Evolutionary conservation across 2,888 invertebrate genomes (phyloP).

Genomic region (Chloroclystis v-ata): DNA sequence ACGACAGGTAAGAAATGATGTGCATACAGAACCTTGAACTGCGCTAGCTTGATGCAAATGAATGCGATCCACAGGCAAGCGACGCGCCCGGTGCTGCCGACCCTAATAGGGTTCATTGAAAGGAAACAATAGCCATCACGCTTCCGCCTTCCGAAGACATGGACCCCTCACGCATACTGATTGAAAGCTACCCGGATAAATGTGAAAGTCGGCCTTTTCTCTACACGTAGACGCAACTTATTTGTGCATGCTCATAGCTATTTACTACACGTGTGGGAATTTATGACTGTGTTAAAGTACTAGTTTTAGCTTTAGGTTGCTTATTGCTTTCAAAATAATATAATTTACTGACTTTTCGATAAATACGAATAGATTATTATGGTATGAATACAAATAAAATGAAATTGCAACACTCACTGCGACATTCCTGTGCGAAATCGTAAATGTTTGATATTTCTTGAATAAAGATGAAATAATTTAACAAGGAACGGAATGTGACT

Average conservation of each 20-base stretch:
- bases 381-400: no score
- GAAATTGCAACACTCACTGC: no score
- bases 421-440: no score
- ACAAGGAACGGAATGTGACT: no score
- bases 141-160: conserved; percentile 56
- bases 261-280: conserved; percentile 4
- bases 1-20: background rate
- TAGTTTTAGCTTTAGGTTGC: no score
- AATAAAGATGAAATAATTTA: no score
- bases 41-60: conserved; percentile 12
- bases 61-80: conserved; percentile 14
- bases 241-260: conserved; percentile 5
- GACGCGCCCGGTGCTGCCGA: conserved; percentile 35
- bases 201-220: conserved; percentile 31
- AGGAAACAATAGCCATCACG: conserved; percentile 55
- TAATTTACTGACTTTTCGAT: no score
- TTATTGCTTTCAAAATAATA: no score
- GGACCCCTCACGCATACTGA: conserved; percentile 50
- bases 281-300: no score
- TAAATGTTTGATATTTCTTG: no score
- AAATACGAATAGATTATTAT: no score
- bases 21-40: conserved; percentile 22
- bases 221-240: conserved; percentile 7
- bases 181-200: conserved; percentile 31
- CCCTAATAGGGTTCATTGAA: conserved; percentile 64